Percentiles rank a stretch among this genome's conserved stretches.
Conservation (phyloP, 2,113 vertebrate species). For the Vimba vimba region DNA sequence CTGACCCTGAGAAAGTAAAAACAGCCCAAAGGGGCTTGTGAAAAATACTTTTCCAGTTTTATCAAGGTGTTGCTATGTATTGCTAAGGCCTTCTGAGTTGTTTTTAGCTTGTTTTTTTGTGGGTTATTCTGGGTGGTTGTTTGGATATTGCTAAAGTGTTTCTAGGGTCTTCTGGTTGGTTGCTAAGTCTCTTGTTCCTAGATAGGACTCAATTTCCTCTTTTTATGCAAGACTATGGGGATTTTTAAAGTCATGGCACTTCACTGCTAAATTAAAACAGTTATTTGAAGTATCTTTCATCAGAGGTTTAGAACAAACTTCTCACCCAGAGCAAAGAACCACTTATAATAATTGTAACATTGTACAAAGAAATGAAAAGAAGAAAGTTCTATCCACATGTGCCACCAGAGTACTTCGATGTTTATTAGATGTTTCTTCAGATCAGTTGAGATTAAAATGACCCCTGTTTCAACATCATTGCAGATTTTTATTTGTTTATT, state of each 20-base stretch:
- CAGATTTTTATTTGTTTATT: not conserved
- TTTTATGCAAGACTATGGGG: not conserved
- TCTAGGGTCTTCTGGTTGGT: not conserved
- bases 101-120: not conserved
- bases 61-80: not conserved
- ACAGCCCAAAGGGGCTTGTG: not conserved
- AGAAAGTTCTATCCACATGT: too few species aligned
- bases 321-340: not conserved
- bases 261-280: not conserved
- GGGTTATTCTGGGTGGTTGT: too few species aligned
- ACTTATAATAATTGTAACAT: too few species aligned
- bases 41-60: not conserved
- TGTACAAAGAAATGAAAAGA: too few species aligned
- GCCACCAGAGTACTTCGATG: too few species aligned
- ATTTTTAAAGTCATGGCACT: not conserved
- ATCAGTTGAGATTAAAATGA: not conserved
- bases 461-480: not conserved
- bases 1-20: slow-evolving; percentile 11
- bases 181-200: not conserved
- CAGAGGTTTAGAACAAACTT: not conserved
- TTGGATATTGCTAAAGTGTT: not conserved
- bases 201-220: not conserved
- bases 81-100: not conserved
- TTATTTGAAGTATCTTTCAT: not conserved
- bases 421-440: not conserved